Base-by-base conservation (phyloP, 35 echinoderm and acorn worm genomes). In the Apostichopus parvimensis region DNA sequence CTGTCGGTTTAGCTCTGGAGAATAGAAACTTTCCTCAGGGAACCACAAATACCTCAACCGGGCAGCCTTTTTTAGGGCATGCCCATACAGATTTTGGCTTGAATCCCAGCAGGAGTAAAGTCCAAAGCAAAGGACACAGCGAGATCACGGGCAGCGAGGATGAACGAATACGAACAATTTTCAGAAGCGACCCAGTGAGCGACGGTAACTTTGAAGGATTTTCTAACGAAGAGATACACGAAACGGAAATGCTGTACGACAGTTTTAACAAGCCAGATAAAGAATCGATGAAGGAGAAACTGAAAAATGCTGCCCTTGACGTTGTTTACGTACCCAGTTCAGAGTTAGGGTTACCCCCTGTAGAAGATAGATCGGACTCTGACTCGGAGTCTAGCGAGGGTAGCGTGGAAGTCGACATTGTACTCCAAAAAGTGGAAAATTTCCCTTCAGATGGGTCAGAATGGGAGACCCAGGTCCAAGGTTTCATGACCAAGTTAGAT, bases 391-490 rank as follows among this genome's bases (percentile, higher is more conserved):
- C 73, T 10, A 95, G 92, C 86, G 62, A 87, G 14, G 56, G 71
- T 7, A 92, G 92, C 72, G 61, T 95, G 8, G 87, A 90, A 53
- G 78, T 95, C 1, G 94, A 92, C 54, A 93, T 95, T 58, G 92
- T 93, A 6, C 89, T 95, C 5, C 92, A 93, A 70, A 91, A 81
- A 21, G 92, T 95, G 22, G 87, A 82, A 45, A 93, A 95, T 71
- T 95, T 95, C 54, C 94, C 94, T 25, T 95, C 94, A 57, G 94
- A 95, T 54, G 94, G 94, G 6, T 95, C 94, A 25, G 94, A 95
- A 77, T 95, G 94, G 94, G 94, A 95, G 71, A 92, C 93, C 14
- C 92, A 95, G 53, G 94, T 95, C 55, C 87, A 88, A 2, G 94
- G 94, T 12, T 95, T 93, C 73, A 93, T 95, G 94, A 72, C 89